A percentile compares a stretch with the other conserved stretches of the same genome.
These are phyloP conservation scores for Heliothis subflexa DNA, from an alignment of 1,140 invertebrate species.

Conservation along the genomic window DNA sequence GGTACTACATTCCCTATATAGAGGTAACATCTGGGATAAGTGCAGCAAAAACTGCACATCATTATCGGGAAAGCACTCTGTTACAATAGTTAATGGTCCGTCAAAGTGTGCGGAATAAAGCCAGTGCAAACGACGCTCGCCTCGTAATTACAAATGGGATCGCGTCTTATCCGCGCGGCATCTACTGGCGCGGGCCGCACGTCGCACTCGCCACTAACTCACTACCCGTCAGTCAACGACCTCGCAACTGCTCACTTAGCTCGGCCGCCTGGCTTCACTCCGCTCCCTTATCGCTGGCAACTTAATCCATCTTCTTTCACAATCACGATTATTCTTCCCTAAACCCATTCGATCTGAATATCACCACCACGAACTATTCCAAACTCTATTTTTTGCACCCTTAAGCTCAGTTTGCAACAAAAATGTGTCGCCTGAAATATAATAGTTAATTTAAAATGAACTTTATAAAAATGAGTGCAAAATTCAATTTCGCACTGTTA, in stretches of 20 bases:
- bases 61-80: background rate
- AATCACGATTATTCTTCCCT: slow-evolving; percentile 2
- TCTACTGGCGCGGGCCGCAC: background rate
- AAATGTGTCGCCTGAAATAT: background rate
- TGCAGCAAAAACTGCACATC: background rate
- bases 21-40: no score
- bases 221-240: slow-evolving; percentile 12
- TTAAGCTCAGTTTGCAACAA: slow-evolving; percentile 8
- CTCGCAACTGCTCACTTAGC: slow-evolving; percentile 11
- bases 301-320: slow-evolving; percentile 28
- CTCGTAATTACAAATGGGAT: slow-evolving; percentile 17
- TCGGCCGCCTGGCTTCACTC: background rate
- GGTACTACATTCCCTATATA: no score
- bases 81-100: background rate
- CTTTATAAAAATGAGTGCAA: slow-evolving; percentile 1
- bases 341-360: slow-evolving; percentile 6
- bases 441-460: background rate
- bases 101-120: background rate
- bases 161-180: background rate
- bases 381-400: slow-evolving; percentile 15
- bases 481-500: background rate
- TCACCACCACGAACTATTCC: background rate
- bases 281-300: slow-evolving; percentile 1
- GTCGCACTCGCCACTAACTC: background rate
- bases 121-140: background rate